Conservation (phyloP, 2,113 vertebrate species). For the Aplodontia rufa region DNA sequence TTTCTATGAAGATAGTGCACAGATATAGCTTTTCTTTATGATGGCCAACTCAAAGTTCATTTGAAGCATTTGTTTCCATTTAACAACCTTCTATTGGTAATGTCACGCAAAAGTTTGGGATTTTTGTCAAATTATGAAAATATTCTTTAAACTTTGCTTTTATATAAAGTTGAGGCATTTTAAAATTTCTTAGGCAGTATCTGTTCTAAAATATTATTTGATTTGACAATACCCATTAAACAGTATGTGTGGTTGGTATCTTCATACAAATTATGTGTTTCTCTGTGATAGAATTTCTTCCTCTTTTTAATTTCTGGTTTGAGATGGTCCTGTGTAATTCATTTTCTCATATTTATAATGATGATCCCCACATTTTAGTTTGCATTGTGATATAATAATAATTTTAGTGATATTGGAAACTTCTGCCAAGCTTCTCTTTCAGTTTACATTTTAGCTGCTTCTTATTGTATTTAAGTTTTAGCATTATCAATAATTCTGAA, state of each 20-base stretch:
- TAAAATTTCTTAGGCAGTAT: neutral
- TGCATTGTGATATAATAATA: neutral
- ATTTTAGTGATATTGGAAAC: neutral
- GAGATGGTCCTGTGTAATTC: neutral
- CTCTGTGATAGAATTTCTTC: neutral
- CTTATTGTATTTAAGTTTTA: neutral
- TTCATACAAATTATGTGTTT: neutral
- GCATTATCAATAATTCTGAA: neutral
- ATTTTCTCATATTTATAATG: neutral
- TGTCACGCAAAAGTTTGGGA: neutral
- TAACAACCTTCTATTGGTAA: neutral
- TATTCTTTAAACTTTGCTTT: neutral
- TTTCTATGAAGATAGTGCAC: neutral
- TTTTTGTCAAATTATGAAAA: slow-evolving; percentile 23
- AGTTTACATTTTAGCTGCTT: neutral
- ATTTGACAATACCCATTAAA: neutral
- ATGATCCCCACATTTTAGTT: neutral
- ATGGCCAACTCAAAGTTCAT: neutral
- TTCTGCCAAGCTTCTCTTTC: neutral
- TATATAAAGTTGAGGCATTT: slow-evolving; percentile 7
- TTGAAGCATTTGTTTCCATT: neutral
- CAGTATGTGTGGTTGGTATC: neutral
- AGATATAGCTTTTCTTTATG: neutral
- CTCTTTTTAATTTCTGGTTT: neutral
- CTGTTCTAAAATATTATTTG: slow-evolving; percentile 21